These are phyloP conservation scores for Kryptolebias ocellatus DNA, from an alignment of 2,797 vertebrate species.

Conservation along the genomic window DNA sequence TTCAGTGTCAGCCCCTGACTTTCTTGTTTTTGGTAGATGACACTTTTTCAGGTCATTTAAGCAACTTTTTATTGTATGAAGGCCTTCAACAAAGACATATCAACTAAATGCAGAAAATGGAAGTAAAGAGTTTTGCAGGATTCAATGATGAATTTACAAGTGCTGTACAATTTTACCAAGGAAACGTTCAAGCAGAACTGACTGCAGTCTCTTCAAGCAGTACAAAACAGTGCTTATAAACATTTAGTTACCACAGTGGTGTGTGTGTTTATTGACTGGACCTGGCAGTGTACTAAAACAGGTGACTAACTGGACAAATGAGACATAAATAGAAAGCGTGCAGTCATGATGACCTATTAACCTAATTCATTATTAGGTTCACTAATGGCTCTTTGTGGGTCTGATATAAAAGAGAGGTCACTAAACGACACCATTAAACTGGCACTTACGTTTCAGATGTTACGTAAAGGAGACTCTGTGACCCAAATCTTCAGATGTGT, in stretches of 20 bases:
- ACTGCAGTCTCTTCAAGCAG: no score
- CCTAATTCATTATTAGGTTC: conserved; percentile 57
- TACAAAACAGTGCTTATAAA: no score
- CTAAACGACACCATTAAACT: conserved; percentile 12
- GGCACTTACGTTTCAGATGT: conserved; percentile 24
- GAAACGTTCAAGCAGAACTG: no score
- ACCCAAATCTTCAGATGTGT: conserved; percentile 44
- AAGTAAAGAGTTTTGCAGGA: no score
- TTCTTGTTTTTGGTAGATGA: no score
- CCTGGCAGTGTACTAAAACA: conserved; percentile 3
- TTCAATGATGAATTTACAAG: no score
- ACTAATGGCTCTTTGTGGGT: conserved; percentile 12
- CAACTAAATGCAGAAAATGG: no score
- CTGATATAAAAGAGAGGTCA: background rate
- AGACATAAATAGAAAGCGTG: conserved; percentile 26
- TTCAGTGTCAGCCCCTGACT: no score
- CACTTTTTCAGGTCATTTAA: no score
- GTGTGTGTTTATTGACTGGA: conserved; percentile 21
- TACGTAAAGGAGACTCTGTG: conserved; percentile 45
- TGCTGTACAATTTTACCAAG: no score
- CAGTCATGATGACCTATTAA: conserved; percentile 37
- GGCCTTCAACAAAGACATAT: no score
- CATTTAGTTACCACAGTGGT: background rate
- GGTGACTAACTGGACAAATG: conserved; percentile 13
- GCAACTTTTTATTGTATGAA: no score